Conservation (phyloP, 2,797 vertebrate genomes). For the Artibeus jamaicensis region DNA sequence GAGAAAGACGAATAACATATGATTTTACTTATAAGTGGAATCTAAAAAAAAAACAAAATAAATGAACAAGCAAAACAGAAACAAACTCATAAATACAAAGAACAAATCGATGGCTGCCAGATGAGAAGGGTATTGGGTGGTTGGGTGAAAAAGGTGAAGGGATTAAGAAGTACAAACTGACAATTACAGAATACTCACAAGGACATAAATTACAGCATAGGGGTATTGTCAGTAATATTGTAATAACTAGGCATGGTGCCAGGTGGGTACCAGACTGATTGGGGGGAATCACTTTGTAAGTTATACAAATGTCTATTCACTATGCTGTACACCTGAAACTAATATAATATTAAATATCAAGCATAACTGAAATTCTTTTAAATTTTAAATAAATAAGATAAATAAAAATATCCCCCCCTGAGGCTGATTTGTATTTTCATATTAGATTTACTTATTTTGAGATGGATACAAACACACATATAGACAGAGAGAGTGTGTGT, state of each 20-base stretch:
- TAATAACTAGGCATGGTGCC: not conserved
- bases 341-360: not conserved
- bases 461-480: not conserved
- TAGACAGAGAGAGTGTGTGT: not conserved
- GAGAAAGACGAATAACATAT: not conserved
- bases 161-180: not conserved
- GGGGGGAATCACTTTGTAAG: not conserved
- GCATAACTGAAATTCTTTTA: not conserved
- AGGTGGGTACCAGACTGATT: not conserved
- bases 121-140: not conserved
- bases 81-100: not conserved
- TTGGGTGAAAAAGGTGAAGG: not conserved
- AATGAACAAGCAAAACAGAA: not conserved
- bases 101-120: not conserved
- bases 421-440: not conserved
- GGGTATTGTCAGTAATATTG: not conserved
- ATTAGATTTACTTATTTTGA: not conserved
- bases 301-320: not conserved
- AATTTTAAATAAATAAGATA: not conserved
- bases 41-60: not conserved
- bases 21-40: not conserved
- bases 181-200: not conserved
- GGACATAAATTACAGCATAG: not conserved
- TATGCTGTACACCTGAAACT: not conserved
- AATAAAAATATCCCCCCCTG: not conserved